Base-by-base conservation (phyloP, 2,888 invertebrate species). In the Caenorhabditis macrosperma region DNA sequence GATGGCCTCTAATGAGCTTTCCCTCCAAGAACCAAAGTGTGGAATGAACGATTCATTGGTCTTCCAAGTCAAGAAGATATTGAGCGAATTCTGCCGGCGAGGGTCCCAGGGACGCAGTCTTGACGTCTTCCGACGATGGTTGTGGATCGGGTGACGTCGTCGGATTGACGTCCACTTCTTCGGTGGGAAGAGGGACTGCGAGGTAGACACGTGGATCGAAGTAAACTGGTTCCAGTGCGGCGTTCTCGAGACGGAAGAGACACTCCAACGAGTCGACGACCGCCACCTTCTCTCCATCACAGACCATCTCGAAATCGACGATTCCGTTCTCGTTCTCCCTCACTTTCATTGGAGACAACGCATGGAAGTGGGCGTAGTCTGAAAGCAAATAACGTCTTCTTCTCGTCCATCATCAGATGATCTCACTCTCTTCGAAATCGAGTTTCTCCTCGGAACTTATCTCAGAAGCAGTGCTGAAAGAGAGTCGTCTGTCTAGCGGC, bases 191-290 rank as follows among this genome's bases (percentile, higher is more conserved):
- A 4, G 44, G 17, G 17, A 44, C 10, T 9, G 17, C 44, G 44
- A 44, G 44, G 9, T 44, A 44, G n/a, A 35, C 3, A 2, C 64
- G 55, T 38, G 72, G 63, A 50, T 57, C 57, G 38, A 72, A 72
- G 17, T 48, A 30, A 0, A 64, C 57, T 4, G 54, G 48, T n/a
- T 72, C 57, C 0, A 54, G 22, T 2, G 30, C 2, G 3, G 33
- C 35, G 7, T 10, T 2, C 2, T 59, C 44, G n/a, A 50, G 50
- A 22, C 20, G 52, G 20, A 17, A 24, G 33, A 66, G n/a, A 38
- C 75, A 75, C 41, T 75, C 75, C 46, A 67, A 17, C 17, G 67
- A 67, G 46, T 75, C 75, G n/a, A 75, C 60, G 15, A 75, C 61
- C 0, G 12, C 9, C 30, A 75, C 61, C n/a, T 60, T 67, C 26